Evolutionary conservation across 2,797 vertebrate genomes (phyloP).

Genomic region (Agapornis canus): DNA sequence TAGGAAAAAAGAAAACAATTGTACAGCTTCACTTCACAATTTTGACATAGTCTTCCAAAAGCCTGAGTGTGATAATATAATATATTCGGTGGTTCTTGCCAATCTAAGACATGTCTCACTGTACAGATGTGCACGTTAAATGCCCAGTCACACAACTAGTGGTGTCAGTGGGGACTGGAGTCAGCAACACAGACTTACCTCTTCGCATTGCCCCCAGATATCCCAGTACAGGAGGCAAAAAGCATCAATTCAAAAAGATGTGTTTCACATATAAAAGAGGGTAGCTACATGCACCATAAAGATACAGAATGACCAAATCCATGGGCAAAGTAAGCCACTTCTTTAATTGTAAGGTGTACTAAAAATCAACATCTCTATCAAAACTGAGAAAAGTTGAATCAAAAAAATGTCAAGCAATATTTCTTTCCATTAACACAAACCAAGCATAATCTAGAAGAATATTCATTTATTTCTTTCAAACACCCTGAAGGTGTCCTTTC

Average conservation of each 20-base stretch:
- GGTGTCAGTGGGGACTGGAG: not conserved
- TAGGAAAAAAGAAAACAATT: not conserved
- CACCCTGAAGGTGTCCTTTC: conserved; percentile 59
- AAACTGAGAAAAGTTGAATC: conserved; percentile 20
- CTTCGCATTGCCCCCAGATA: not conserved
- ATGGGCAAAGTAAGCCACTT: not conserved
- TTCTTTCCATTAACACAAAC: conserved; percentile 69
- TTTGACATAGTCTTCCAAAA: not conserved
- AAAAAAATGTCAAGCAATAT: conserved; percentile 41
- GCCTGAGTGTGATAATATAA: not conserved
- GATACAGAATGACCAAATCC: not conserved
- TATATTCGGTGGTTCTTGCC: not conserved
- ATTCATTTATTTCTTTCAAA: conserved; percentile 67
- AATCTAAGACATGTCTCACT: not conserved
- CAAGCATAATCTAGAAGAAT: conserved; percentile 33
- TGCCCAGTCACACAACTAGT: rapidly evolving
- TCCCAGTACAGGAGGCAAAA: not conserved
- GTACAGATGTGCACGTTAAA: not conserved
- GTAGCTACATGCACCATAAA: not conserved
- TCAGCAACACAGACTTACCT: not conserved
- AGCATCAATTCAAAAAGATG: not conserved
- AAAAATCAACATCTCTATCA: conserved; percentile 13
- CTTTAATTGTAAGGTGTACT: not conserved
- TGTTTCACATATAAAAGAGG: not conserved
- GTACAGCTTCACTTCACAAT: not conserved